Base-by-base conservation (phyloP, 2,888 invertebrate genomes). In the Andricus curvator region DNA sequence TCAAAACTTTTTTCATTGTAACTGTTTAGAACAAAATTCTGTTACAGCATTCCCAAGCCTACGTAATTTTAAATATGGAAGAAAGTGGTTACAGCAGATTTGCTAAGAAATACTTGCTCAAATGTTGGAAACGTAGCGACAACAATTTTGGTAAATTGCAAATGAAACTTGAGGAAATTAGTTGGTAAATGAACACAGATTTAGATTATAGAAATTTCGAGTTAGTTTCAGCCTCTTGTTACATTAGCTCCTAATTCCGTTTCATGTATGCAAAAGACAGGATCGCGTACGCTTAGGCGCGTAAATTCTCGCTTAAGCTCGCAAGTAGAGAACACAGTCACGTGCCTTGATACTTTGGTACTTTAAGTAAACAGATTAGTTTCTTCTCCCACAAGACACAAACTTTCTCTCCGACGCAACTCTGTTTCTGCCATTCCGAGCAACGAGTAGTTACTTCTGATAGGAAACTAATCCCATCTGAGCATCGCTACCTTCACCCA, bases 381-480 rank as follows among this genome's bases (percentile, higher is more conserved):
- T 22, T 62, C 22, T 62, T 62, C 62, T 62, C 62, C 62, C 62
- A 22, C 25, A 62, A 62, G 4, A 62, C 62, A 25, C 77, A 65
- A 80, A 77, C 78, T 80, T 84, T 82, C 83, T 79, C 81, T 78
- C 81, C 60, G 79, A 82, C 79, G 84, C 78, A 80, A 82, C 79
- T 83, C 78, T 48, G 67, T 82, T 78, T 78, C 80, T 84, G 79
- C 79, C 25, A 25, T 62, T 62, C 5, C 22, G 4, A 25, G 25
- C 6, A 11, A 62, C 62, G 22, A 25, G 62, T 25, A 62, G 62
- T 25, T 62, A 13, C 25, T 62, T 25, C 25, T 70, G 17, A 67
- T 22, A 41, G 37, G 13, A 67, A 67, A 41, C 67, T 41, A 41
- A 67, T 33, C 67, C 67, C 37, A 33, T 11, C 22, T 67, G 67